A percentile compares a stretch with the other conserved stretches of the same genome.
phyloP scores from a whole-genome alignment of 2,888 invertebrate genomes.

The Lithophane socia region DNA sequence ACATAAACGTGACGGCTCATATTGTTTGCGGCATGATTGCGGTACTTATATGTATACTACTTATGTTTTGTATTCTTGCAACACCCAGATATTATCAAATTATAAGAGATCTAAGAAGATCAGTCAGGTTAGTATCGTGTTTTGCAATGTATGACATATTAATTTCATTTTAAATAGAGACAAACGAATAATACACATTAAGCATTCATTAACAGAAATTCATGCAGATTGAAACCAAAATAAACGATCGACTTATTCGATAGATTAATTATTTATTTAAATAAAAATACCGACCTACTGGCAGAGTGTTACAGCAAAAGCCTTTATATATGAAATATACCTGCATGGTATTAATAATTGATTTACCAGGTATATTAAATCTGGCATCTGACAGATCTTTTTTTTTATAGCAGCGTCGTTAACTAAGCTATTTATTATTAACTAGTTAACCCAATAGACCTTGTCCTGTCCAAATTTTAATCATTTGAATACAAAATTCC shows the following conservation, averaged over 20 bases:
- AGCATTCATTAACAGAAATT: constrained; percentile 4
- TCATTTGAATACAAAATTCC: not conserved
- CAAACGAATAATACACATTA: not conserved
- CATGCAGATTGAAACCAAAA: constrained; percentile 8
- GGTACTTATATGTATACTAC: constrained; percentile 1
- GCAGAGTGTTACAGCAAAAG: constrained; percentile 2
- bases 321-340: not conserved
- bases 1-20: constrained; percentile 50
- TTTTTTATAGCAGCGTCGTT: constrained; percentile 5
- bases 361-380: constrained; percentile 21
- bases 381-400: not conserved
- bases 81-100: constrained; percentile 30
- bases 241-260: constrained; percentile 3
- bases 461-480: not conserved
- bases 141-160: constrained; percentile 3
- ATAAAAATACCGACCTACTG: constrained; percentile 21
- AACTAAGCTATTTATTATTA: not conserved
- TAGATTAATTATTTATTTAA: constrained; percentile 12
- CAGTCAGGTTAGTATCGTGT: not conserved
- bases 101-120: not conserved
- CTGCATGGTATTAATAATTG: constrained; percentile 21
- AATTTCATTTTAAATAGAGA: not conserved
- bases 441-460: not conserved
- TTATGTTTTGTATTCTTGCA: constrained; percentile 30
- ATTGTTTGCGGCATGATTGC: constrained; percentile 37